Conservation (phyloP, 2,113 vertebrate genomes). For the Hippocampus mohnikei region DNA sequence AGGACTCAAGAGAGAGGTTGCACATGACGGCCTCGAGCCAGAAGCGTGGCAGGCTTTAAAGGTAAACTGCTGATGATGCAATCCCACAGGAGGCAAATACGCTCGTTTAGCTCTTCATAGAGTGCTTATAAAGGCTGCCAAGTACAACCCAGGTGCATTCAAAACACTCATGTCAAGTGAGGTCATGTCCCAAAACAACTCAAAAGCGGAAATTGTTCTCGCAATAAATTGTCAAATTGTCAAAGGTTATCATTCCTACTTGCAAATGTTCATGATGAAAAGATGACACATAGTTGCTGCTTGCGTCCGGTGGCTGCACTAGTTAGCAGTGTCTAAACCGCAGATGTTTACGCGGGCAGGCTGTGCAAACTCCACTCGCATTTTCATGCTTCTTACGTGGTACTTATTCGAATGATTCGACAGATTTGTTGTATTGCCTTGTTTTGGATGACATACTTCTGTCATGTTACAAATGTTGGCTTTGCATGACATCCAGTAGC, state of each 20-base stretch:
- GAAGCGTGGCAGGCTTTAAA: constrained; percentile 20
- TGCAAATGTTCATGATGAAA: no score
- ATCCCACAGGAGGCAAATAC: constrained; percentile 36
- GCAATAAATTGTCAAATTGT: not conserved
- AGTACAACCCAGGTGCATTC: constrained; percentile 14
- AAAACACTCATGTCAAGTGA: constrained; percentile 4
- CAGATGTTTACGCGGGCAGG: no score
- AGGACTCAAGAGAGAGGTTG: constrained; percentile 32
- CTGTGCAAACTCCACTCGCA: no score
- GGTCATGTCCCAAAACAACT: constrained; percentile 11
- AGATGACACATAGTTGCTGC: no score
- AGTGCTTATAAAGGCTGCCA: constrained; percentile 35
- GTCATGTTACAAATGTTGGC: not conserved
- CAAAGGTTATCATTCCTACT: no score
- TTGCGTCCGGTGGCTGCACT: no score
- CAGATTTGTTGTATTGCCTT: no score
- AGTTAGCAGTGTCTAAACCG: no score
- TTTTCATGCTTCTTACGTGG: no score
- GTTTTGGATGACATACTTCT: no score
- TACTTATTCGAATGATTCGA: no score
- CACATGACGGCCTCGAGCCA: constrained; percentile 40
- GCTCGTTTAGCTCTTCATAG: constrained; percentile 14
- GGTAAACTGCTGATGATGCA: constrained; percentile 42
- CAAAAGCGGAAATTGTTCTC: constrained; percentile 3
- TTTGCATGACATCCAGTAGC: not conserved